Base-by-base conservation (phyloP, 2,113 vertebrate genomes). In the Pionites leucogaster region DNA sequence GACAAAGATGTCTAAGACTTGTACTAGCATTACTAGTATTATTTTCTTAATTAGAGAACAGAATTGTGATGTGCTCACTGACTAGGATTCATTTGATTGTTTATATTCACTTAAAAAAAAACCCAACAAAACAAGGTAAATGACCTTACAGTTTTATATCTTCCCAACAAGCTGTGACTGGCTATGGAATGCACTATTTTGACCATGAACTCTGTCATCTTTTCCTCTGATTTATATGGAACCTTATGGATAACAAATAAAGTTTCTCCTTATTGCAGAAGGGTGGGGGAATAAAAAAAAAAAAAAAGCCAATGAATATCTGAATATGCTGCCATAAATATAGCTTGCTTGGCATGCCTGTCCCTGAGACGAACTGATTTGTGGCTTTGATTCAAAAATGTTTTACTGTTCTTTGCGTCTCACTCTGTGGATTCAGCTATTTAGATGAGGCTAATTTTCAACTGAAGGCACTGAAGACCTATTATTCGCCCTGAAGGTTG, bases 401-500 rank as follows among this genome's bases (percentile, higher is more conserved):
- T 47, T 94, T 92, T 93, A 86, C 44, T 86, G 69, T 91, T 78
- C 59, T 80, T 90, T 75, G 13, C 57, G 50, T 87, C 80, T 84
- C 60, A 53, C 76, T 89, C 57, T 25, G n/a, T 77, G 20, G 57
- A 85, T 90, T 96, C 87, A 90, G 42, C 62, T 95, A 88, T 87
- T 96, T 96, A 80, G 77, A 92, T 88, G 57, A 92, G 69, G 94
- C 89, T 81, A 95, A 96, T 96, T 95, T 95, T 95, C 81, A 96
- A 3, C 57, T 87, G 53, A 79, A 67, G 57, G 35, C 94, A 93
- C 90, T 96, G 82, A 88, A 88, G 86, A 78, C n/a, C 85, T 67
- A 46, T 90, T 95, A 87, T 77, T 96, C n/a, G 96, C 29, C 68
- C 55, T 3, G n/a, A 92, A 89, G 41, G 62, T 84, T 85, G 29